These are phyloP conservation scores for Cathartes aura DNA, from an alignment of 2,113 vertebrate species.

Conservation along the genomic window DNA sequence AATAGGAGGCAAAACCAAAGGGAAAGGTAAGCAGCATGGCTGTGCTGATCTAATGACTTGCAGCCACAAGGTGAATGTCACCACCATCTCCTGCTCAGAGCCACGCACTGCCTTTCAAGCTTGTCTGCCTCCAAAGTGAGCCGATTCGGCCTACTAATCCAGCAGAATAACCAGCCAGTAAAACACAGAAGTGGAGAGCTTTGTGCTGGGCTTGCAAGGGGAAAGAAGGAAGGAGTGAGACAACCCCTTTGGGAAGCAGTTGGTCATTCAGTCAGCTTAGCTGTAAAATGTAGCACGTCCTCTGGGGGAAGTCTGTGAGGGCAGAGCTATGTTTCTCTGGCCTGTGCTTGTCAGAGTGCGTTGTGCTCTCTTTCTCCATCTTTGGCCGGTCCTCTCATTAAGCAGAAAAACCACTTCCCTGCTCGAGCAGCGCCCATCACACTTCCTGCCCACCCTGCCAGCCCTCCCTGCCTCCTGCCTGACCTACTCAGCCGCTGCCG, in stretches of 20 bases:
- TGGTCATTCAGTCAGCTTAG: neutral
- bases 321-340: neutral
- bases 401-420: constrained; percentile 53
- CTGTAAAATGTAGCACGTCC: neutral
- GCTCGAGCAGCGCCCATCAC: neutral
- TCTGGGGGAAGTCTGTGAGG: neutral
- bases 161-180: neutral
- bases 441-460: neutral
- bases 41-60: neutral
- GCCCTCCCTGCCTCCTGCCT: neutral
- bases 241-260: neutral
- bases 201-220: neutral
- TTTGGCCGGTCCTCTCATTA: neutral
- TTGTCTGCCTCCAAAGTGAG: neutral
- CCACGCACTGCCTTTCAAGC: neutral
- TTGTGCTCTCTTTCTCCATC: neutral
- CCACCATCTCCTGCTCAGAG: neutral
- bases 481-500: neutral
- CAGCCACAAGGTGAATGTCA: neutral
- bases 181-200: neutral
- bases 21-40: neutral
- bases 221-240: neutral
- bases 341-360: neutral
- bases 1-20: neutral
- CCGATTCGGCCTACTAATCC: neutral